Conservation (phyloP, 2,888 invertebrate species). For the Acleris cristana region DNA sequence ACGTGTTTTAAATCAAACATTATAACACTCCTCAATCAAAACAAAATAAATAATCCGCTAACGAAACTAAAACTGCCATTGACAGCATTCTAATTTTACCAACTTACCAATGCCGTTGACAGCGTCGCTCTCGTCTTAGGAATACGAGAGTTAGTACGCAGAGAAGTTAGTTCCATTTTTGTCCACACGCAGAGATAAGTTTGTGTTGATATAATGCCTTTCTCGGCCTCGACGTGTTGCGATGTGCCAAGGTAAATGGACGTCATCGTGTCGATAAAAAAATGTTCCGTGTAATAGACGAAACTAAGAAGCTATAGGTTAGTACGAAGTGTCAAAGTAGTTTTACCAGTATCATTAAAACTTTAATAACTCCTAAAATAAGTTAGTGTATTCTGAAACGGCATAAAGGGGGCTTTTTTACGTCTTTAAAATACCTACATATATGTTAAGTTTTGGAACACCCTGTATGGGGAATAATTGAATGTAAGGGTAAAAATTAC, state of each 20-base stretch:
- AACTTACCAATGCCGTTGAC: slow-evolving; percentile 6
- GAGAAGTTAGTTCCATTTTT: slow-evolving; percentile 2
- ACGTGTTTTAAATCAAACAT: not conserved
- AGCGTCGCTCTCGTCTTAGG: not conserved
- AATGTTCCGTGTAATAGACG: not conserved
- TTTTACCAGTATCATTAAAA: no score
- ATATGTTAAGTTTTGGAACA: no score
- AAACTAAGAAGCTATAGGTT: not conserved
- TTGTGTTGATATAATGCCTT: slow-evolving; percentile 29
- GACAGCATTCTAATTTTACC: slow-evolving; percentile 19
- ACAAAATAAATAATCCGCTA: slow-evolving; percentile 32
- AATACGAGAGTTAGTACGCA: not conserved
- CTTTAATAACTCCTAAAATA: no score
- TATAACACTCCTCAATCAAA: slow-evolving; percentile 11
- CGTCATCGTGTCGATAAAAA: slow-evolving; percentile 13
- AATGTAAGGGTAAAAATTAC: no score
- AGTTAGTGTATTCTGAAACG: no score
- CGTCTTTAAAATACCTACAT: no score
- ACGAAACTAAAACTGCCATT: slow-evolving; percentile 26
- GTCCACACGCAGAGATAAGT: slow-evolving; percentile 5
- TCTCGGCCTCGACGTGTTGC: slow-evolving; percentile 31
- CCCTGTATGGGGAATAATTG: no score
- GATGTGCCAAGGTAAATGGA: slow-evolving; percentile 33
- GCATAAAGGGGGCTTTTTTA: no score
- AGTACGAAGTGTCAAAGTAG: not conserved